Percentiles rank a stretch among this genome's conserved stretches.
These are phyloP conservation scores for Discoglossus pictus DNA, from an alignment of 2,797 vertebrate species.

Conservation along the genomic window DNA sequence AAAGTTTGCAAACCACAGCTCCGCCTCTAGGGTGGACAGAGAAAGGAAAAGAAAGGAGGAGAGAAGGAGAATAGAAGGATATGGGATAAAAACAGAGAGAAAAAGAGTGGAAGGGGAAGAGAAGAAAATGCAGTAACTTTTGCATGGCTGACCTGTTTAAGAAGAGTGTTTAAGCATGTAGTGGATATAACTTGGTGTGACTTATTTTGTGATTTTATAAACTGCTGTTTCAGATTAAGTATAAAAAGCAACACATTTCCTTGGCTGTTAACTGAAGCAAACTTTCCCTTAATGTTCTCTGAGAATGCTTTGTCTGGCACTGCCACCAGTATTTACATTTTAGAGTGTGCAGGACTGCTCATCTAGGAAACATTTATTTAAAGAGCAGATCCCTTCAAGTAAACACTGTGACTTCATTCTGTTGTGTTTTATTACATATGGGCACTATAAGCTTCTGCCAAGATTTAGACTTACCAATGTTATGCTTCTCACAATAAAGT, in stretches of 20 bases:
- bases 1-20: conserved; percentile 74
- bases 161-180: too few species aligned
- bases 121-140: neutral
- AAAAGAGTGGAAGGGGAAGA: neutral
- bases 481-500: neutral
- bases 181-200: neutral
- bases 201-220: too few species aligned
- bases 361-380: conserved; percentile 10
- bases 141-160: neutral
- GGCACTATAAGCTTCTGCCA: neutral
- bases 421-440: conserved; percentile 4
- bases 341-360: neutral
- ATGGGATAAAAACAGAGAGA: neutral
- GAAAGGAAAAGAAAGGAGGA: conserved; percentile 36
- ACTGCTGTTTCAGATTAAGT: too few species aligned
- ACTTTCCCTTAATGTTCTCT: too few species aligned
- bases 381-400: neutral
- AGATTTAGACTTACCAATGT: neutral
- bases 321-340: conserved; percentile 13
- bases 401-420: neutral
- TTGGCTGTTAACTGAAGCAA: too few species aligned
- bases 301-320: too few species aligned
- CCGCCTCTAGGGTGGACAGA: conserved; percentile 66
- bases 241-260: too few species aligned
- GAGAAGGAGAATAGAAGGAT: neutral